These are phyloP conservation scores for Muscicapa adusta DNA, from an alignment of 2,113 vertebrate genomes.

Conservation along the genomic window DNA sequence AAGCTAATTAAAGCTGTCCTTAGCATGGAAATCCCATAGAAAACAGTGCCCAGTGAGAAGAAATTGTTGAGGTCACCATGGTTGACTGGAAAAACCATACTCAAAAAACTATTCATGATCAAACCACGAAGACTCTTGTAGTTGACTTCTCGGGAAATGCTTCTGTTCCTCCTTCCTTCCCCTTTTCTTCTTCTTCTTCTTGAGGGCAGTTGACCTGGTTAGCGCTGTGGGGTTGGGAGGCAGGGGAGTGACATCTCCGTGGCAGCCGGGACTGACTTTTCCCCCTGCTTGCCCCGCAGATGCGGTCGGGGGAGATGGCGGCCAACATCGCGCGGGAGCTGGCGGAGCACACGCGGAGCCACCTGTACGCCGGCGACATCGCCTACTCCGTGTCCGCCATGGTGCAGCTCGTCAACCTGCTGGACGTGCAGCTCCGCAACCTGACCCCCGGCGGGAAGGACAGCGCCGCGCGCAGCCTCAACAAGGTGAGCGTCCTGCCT, in stretches of 20 bases:
- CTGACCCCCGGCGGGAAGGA: constrained; percentile 96
- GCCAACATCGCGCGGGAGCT: constrained; percentile 94
- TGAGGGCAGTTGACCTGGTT: neutral
- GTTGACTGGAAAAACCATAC: neutral
- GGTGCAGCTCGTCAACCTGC: constrained; percentile 92
- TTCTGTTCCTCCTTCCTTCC: neutral
- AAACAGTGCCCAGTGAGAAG: neutral
- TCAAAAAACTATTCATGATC: neutral
- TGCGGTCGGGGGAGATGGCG: constrained; percentile 90
- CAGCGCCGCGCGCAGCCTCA: constrained; percentile 94
- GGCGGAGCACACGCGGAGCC: constrained; percentile 89
- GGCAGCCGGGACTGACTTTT: neutral
- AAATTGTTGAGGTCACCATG: neutral
- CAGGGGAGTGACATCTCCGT: neutral
- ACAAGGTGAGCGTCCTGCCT: constrained; percentile 80
- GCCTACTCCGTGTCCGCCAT: constrained; percentile 89
- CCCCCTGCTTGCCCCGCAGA: constrained; percentile 61
- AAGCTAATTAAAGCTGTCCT: neutral
- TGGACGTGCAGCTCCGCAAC: constrained; percentile 93
- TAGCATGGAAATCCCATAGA: neutral
- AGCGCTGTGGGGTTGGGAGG: too few relatives aligned
- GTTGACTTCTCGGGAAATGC: neutral
- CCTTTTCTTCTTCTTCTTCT: neutral
- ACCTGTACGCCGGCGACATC: constrained; percentile 90
- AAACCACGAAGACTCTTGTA: accelerated